phyloP scores from a whole-genome alignment of 2,113 vertebrate species.

The Poicephalus gulielmi region DNA sequence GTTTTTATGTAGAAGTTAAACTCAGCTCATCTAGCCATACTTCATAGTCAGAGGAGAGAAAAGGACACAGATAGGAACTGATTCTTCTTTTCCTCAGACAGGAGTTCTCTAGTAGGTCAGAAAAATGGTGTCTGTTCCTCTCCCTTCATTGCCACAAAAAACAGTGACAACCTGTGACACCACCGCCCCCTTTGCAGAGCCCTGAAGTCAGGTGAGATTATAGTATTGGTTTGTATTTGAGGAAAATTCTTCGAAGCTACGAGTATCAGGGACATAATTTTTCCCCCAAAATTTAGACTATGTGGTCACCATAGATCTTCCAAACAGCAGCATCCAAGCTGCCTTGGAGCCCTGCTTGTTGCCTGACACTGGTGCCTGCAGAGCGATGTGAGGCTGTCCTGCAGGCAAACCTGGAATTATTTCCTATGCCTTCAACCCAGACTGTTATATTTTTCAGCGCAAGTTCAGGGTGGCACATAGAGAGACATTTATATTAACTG shows the following conservation, averaged over 20 bases:
- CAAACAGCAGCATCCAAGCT: background rate
- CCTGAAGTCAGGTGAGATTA: background rate
- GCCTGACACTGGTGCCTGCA: background rate
- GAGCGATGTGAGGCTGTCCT: background rate
- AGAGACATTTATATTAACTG: slow-evolving; percentile 3
- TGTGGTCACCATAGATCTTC: background rate
- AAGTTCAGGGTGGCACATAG: background rate
- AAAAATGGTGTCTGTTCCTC: background rate
- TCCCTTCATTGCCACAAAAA: background rate
- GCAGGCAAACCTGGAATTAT: background rate
- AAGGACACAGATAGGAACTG: background rate
- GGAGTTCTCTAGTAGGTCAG: background rate
- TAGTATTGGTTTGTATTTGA: background rate
- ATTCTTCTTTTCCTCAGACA: background rate
- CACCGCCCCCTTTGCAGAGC: background rate
- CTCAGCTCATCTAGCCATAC: background rate
- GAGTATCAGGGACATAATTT: background rate
- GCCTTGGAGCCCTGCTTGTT: background rate
- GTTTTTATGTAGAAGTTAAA: background rate
- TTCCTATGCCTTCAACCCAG: background rate
- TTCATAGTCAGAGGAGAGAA: background rate
- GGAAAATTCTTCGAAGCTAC: background rate
- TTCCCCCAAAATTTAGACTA: background rate
- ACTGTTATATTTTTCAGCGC: background rate
- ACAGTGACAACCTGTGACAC: background rate